Conservation (phyloP, 1,140 invertebrate genomes). For the Lordiphosa collinella region DNA sequence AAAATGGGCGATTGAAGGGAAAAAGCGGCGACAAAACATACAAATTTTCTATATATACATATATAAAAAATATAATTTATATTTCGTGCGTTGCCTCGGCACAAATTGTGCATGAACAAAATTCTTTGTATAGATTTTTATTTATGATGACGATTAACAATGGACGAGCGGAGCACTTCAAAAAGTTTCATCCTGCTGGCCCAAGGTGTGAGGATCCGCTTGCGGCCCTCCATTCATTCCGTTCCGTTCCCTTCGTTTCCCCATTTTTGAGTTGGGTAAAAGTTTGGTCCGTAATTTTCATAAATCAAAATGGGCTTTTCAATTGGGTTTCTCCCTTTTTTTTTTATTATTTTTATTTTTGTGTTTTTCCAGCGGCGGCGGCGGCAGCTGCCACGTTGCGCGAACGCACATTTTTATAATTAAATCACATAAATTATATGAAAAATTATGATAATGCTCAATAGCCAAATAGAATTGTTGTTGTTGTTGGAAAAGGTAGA, state of each 20-base stretch:
- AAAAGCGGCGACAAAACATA: slow-evolving; percentile 41
- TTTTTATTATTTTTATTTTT: neutral
- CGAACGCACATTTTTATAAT: slow-evolving; percentile 53
- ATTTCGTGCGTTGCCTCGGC: slow-evolving; percentile 38
- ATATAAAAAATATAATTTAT: slow-evolving; percentile 47
- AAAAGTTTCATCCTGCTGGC: slow-evolving; percentile 24
- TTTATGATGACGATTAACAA: slow-evolving; percentile 67
- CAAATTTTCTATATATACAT: no score
- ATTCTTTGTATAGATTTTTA: slow-evolving; percentile 25
- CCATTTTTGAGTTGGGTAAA: slow-evolving; percentile 29
- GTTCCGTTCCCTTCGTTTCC: no score
- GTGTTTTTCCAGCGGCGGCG: neutral
- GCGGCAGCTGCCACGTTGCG: slow-evolving; percentile 1
- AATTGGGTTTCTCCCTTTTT: slow-evolving; percentile 45
- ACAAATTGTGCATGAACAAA: slow-evolving; percentile 60
- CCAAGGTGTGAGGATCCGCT: slow-evolving; percentile 32
- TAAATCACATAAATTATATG: slow-evolving; percentile 64
- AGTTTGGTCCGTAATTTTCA: slow-evolving; percentile 57
- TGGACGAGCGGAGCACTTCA: slow-evolving; percentile 38
- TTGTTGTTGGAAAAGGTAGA: neutral
- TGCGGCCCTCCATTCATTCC: neutral
- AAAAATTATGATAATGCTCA: slow-evolving; percentile 32
- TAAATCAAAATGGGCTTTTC: slow-evolving; percentile 69
- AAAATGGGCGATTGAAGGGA: slow-evolving; percentile 64
- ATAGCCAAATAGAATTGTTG: slow-evolving; percentile 30